Base-by-base conservation (phyloP, 2,888 invertebrate genomes). In the Aleiodes alternator region DNA sequence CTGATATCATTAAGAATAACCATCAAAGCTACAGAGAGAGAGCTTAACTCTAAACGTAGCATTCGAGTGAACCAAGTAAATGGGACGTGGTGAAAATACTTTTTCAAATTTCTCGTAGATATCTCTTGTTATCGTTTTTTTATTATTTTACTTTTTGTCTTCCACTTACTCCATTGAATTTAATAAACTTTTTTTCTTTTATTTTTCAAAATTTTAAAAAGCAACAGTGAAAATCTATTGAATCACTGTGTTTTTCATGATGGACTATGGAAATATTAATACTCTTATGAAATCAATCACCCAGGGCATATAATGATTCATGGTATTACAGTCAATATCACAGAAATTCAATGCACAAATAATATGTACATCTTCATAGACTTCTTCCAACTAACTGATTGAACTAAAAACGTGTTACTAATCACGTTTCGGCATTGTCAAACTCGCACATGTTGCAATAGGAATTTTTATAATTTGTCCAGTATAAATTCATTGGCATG, bases 361-460 rank as follows among this genome's bases (percentile, higher is more conserved):
- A 38, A 8, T 38, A 38, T 38, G 1, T 38, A 43, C 43, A 8
- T 43, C 43, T 43, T 43, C 43, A 43, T 43, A 11, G 4, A 43
- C 9, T 38, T 38, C 3, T 38, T 38, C 3, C 38, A 38, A 8
- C 6, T 38, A 53, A 3, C 53, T 3, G 23, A 12, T 56, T 56
- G 29, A 57, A 57, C 7, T 57, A 2, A 9, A 55, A 14, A 76
- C 74, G 77, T 78, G 80, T 75, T 76, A 73, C 71, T 61, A 51
- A 73, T 75, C 79, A 70, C 64, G 68, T 64, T 43, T 14, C 16
- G 48, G 76, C 76, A 75, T 80, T 77, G 61, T 61, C 70, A 43
- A 1, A 43, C 4, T 43, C 43, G 73, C 9, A 5, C 29, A 34
- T 68, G 68, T 68, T 9, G 68, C 68, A 68, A 68, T 51, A 16